A percentile compares a stretch with the other conserved stretches of the same genome.
Conservation (phyloP, 30 jellyfish, hydroid and myxozoan species). For the Aurelia sp. region DNA sequence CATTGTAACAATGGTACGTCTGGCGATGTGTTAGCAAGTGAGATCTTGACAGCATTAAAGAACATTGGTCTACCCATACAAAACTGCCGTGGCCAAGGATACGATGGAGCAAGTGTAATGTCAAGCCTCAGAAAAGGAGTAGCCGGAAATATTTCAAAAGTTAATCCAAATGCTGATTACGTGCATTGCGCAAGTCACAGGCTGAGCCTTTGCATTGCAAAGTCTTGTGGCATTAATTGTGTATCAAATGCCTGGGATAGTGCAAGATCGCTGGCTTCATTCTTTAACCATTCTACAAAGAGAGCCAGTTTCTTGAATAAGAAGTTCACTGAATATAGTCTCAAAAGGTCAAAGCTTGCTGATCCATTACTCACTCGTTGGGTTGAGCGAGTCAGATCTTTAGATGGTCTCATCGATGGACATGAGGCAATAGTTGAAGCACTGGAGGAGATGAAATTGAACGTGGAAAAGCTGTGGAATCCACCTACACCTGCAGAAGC, state of each 20-base stretch:
- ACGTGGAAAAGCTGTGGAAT: slow-evolving; percentile 14
- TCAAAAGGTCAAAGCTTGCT: slow-evolving; percentile 29
- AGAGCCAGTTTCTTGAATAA: slow-evolving; percentile 4
- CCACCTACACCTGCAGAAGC: slow-evolving; percentile 34
- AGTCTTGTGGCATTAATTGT: slow-evolving; percentile 1
- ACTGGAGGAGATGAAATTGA: slow-evolving; percentile 39
- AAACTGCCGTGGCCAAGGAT: slow-evolving; percentile 69
- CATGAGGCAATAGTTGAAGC: slow-evolving; percentile 40
- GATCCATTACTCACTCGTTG: slow-evolving; percentile 45
- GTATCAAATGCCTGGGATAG: slow-evolving; percentile 11
- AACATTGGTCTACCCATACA: slow-evolving; percentile 22
- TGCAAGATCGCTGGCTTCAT: slow-evolving; percentile 9
- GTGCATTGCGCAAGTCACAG: slow-evolving; percentile 66
- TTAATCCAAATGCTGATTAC: slow-evolving; percentile 54
- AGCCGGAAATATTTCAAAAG: slow-evolving; percentile 25
- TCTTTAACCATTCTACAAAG: slow-evolving; percentile 38
- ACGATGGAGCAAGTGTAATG: slow-evolving; percentile 61
- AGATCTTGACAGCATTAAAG: slow-evolving; percentile 27
- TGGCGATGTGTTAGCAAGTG: slow-evolving; percentile 27
- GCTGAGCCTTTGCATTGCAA: slow-evolving; percentile 49
- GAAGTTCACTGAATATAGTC: slow-evolving; percentile 5
- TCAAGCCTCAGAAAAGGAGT: slow-evolving; percentile 48
- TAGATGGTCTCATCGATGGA: slow-evolving; percentile 38
- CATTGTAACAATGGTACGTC: slow-evolving; percentile 29
- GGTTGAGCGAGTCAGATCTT: slow-evolving; percentile 46